Evolutionary conservation across 1,140 invertebrate species (phyloP).

Genomic region (Psix sp.): DNA sequence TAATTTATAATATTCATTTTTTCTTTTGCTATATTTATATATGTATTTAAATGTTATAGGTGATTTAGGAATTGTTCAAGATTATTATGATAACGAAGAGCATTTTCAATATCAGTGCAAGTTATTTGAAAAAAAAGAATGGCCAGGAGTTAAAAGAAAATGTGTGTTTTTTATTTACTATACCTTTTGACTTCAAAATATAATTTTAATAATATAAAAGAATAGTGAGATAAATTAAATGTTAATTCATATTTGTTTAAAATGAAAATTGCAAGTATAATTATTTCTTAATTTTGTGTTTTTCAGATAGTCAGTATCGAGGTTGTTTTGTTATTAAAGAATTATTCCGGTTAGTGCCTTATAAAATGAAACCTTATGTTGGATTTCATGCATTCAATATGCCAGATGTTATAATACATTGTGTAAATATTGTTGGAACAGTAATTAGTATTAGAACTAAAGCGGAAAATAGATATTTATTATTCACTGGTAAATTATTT

Average conservation of each 20-base stretch:
- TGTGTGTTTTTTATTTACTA: constrained; percentile 12
- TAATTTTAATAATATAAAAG: background rate
- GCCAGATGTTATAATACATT: constrained; percentile 46
- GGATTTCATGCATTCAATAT: constrained; percentile 48
- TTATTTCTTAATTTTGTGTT: constrained; percentile 1
- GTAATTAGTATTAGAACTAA: constrained; percentile 22
- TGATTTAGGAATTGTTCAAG: background rate
- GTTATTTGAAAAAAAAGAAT: constrained; percentile 11
- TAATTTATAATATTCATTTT: no score
- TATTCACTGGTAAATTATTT: constrained; percentile 21
- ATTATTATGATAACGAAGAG: constrained; percentile 26
- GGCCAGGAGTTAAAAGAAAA: constrained; percentile 16
- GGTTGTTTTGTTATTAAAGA: constrained; percentile 45
- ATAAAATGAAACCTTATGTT: constrained; percentile 31
- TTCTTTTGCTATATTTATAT: background rate
- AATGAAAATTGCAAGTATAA: no score
- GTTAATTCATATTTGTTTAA: background rate
- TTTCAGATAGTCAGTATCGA: constrained; percentile 26
- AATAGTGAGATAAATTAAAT: background rate
- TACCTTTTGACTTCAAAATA: background rate
- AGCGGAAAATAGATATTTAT: constrained; percentile 18
- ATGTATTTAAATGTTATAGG: background rate
- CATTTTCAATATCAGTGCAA: constrained; percentile 10
- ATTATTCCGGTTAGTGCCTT: constrained; percentile 42
- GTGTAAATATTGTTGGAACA: constrained; percentile 35